A percentile compares a stretch with the other conserved stretches of the same genome.
Evolutionary conservation across 2,888 invertebrate genomes (phyloP).

Genomic region (Agrochola litura): DNA sequence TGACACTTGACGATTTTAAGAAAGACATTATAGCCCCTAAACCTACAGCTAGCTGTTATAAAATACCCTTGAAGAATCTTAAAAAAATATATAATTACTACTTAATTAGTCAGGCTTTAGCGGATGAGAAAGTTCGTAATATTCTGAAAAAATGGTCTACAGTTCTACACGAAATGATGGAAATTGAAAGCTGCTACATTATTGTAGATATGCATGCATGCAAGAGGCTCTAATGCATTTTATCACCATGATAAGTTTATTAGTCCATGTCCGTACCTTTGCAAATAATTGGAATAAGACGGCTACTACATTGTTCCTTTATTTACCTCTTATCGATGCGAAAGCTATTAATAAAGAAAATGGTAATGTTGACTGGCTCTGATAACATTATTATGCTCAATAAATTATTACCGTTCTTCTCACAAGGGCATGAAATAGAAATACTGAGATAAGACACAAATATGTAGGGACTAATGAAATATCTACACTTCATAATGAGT

Average conservation of each 20-base stretch:
- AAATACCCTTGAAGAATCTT: not conserved
- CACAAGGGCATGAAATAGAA: not conserved
- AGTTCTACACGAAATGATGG: not conserved
- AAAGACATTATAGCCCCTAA: not conserved
- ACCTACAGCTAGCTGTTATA: too few relatives aligned
- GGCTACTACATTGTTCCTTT: not conserved
- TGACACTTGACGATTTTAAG: not conserved
- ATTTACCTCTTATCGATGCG: conserved; percentile 21
- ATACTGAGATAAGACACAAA: not conserved
- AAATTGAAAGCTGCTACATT: not conserved
- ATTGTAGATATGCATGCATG: not conserved
- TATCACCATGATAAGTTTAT: not conserved
- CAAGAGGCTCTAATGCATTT: not conserved
- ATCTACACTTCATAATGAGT: not conserved
- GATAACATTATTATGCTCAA: conserved; percentile 23
- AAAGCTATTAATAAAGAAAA: conserved; percentile 30
- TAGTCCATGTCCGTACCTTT: not conserved
- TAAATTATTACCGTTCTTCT: conserved; percentile 12
- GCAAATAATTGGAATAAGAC: not conserved
- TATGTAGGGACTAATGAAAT: not conserved
- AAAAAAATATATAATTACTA: not conserved
- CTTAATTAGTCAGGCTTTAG: not conserved
- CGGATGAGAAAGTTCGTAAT: not conserved
- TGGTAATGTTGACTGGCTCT: conserved; percentile 1
- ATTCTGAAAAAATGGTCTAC: not conserved